Evolutionary conservation across 2,797 vertebrate genomes (phyloP), one percentile per base, ranked within the genome.

Genomic region (Melanotaenia nigrans): DNA sequence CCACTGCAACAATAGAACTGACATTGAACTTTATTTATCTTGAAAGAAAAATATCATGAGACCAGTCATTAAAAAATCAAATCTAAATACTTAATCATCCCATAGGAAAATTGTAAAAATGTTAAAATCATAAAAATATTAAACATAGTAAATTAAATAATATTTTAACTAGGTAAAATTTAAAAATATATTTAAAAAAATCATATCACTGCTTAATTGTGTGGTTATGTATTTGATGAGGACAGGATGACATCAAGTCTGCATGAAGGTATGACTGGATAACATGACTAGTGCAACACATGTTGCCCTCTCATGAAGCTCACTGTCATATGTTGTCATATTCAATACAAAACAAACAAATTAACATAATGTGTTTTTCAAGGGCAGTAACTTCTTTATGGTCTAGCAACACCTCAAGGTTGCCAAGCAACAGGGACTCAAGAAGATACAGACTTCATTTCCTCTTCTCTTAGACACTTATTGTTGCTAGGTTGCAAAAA

Each of bases 1-100:
- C 98, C 98, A 99, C 98, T 99, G 84, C 11, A 77, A 84, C 36
- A 62, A 73, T 16, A n/a, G 20, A 6, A 0, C 38, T 7, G 64
- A 56, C 66, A 68, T 7, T 63, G 36, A 28, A 33, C 47, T 38
- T 4, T n/a, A 3, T 40, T 9, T 63, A 49, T 22, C n/a, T 9
- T 22, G 8, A 20, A 49, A 22, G 20, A 22, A 25, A 53, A 53
- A 25, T 13, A 25, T 53, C 12, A 53, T 53, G n/a, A 53, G 10
- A 6, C 49, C 49, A 51, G 49, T 53, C 49, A 25, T 22, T 4
- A 4, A 53, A 53, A 7, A 53, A 3, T 51, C n/a, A 22, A 11
- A n/a, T 22, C 8, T 24, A 53, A 12, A 24, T 11, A 13, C 49
- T 53, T 53, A 5, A 24, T 47, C 45, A 20, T n/a, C 18, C 18